phyloP scores from a whole-genome alignment of 2,888 invertebrate species.

The Mystacides longicornis region DNA sequence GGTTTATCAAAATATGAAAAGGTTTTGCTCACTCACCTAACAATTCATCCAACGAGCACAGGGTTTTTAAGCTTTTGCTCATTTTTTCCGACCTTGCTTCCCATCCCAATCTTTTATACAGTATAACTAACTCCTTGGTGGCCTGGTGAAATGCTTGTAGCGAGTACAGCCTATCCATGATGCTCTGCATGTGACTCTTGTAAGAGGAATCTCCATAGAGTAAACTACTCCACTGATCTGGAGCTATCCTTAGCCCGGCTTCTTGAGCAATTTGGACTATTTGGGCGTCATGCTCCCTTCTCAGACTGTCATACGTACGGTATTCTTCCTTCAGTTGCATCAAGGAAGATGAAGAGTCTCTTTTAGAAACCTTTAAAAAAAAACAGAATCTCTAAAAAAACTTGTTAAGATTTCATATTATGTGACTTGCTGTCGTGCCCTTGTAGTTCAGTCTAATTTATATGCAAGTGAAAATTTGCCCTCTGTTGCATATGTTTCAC shows the following conservation, averaged over 20 bases:
- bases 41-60: conserved; percentile 81
- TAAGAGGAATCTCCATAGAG: conserved; percentile 93
- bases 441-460: too few species aligned
- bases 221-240: conserved; percentile 97
- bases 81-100: conserved; percentile 76
- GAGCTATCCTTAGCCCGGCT: conserved; percentile 92
- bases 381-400: too few species aligned
- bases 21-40: conserved; percentile 52
- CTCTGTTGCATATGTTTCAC: too few species aligned
- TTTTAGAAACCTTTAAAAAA: conserved; percentile 71
- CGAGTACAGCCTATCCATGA: conserved; percentile 85
- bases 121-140: conserved; percentile 85
- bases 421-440: too few species aligned
- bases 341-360: conserved; percentile 92
- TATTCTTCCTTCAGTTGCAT: conserved; percentile 98
- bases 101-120: conserved; percentile 77
- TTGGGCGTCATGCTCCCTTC: conserved; percentile 96
- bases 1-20: too few species aligned
- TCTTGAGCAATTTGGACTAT: conserved; percentile 98
- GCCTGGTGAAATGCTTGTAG: conserved; percentile 88
- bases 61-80: conserved; percentile 70
- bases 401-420: too few species aligned
- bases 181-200: conserved; percentile 96
- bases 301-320: conserved; percentile 84
- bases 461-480: too few species aligned